These are phyloP conservation scores for Fundulus diaphanus DNA, from an alignment of 2,797 vertebrate species.

Conservation along the genomic window DNA sequence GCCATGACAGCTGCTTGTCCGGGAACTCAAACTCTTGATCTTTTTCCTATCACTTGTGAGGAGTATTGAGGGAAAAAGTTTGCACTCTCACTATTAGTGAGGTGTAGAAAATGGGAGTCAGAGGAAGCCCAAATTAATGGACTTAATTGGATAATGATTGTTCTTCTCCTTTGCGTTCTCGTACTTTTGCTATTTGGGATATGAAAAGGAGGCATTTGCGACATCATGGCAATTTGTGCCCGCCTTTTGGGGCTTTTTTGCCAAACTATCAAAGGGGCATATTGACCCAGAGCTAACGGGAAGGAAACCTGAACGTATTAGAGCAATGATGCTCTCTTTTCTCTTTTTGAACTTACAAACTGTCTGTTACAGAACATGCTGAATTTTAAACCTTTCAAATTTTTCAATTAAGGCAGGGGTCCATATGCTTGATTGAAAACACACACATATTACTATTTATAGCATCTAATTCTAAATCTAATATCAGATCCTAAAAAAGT, in stretches of 20 bases:
- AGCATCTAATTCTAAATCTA: too few relatives aligned
- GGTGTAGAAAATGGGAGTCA: too few relatives aligned
- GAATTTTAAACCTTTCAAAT: too few relatives aligned
- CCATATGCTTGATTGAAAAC: too few relatives aligned
- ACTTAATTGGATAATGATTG: too few relatives aligned
- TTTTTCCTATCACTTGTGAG: not conserved
- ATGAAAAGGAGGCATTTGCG: not conserved
- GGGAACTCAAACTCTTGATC: not conserved
- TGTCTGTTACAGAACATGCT: too few relatives aligned
- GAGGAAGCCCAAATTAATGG: too few relatives aligned
- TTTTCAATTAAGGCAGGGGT: too few relatives aligned
- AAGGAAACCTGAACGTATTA: not conserved
- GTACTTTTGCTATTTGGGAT: not conserved
- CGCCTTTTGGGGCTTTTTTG: not conserved
- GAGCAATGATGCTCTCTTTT: not conserved
- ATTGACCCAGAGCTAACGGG: not conserved
- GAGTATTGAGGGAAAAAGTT: not conserved
- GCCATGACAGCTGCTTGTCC: not conserved
- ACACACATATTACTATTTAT: too few relatives aligned
- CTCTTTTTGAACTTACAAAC: too few relatives aligned
- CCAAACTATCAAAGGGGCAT: not conserved
- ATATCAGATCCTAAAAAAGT: too few relatives aligned
- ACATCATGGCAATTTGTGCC: not conserved
- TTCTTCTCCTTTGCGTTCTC: too few relatives aligned
- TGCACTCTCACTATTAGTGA: not conserved